Conservation (phyloP, 2,888 invertebrate genomes). For the Minunthozetes semirufus region DNA sequence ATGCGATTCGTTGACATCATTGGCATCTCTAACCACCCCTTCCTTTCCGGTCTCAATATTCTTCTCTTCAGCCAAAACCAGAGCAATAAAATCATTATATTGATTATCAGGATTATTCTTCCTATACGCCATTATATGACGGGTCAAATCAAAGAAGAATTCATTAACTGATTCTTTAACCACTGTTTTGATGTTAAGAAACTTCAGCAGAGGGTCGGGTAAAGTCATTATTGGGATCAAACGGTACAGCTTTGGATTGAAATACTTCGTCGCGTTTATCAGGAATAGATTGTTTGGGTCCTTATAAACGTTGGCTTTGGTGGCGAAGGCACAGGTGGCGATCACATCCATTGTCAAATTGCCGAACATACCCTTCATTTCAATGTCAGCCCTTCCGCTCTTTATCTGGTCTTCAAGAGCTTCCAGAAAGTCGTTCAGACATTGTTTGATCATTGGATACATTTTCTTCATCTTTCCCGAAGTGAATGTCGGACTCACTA, state of each 20-base stretch:
- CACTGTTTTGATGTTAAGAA: too few relatives aligned
- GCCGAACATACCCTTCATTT: constrained; percentile 48
- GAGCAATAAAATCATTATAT: constrained; percentile 56
- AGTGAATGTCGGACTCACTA: constrained; percentile 17
- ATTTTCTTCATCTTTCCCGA: constrained; percentile 25
- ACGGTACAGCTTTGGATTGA: too few relatives aligned
- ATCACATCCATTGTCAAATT: constrained; percentile 59
- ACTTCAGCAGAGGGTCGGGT: too few relatives aligned
- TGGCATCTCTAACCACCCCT: not conserved
- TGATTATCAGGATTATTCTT: constrained; percentile 51
- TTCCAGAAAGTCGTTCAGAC: not conserved
- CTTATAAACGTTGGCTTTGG: constrained; percentile 52
- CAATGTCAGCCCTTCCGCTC: not conserved
- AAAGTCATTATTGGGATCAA: too few relatives aligned
- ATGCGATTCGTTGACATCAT: not conserved
- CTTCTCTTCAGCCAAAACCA: constrained; percentile 51
- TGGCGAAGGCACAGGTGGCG: constrained; percentile 58
- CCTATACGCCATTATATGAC: constrained; percentile 52
- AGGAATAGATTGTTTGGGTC: constrained; percentile 28
- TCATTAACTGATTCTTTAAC: too few relatives aligned
- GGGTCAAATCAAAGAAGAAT: not conserved
- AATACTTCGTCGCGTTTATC: too few relatives aligned
- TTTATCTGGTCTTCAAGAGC: not conserved
- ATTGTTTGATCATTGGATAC: constrained; percentile 29
- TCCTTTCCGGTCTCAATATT: not conserved